Base-by-base conservation (phyloP, 1,140 invertebrate species). In the Mactra quadrangularis region DNA sequence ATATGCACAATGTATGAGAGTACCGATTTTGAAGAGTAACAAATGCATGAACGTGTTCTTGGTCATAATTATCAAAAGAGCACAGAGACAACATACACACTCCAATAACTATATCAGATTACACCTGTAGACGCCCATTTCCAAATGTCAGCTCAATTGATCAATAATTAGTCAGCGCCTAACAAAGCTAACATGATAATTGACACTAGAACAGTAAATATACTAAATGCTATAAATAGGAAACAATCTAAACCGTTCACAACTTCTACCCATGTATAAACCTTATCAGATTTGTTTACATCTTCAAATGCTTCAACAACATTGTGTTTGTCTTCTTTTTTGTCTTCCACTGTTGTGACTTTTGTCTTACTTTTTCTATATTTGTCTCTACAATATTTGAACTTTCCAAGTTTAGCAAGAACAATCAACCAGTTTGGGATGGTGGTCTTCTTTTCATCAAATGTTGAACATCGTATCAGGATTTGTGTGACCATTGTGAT, bases 401-500 rank as follows among this genome's bases (percentile, higher is more conserved):
- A 35, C 47, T 22, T 22, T 35, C 60, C 33, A 3, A 45, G 3
- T 3, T 45, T 19, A 1, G 38, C 35, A 3, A 64, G 38, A 15
- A 13, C 0, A 45, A 41, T 27, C 6, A 64, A n/a, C 33, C 38
- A 41, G 1, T 53, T 71, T 1, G 66, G 66, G n/a, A 71, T 53
- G 1, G 38, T 3, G 3, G 25, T 52, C 1, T 29, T 27, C 1
- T 60, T 33, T 45, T 75, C 57, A 31, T 75, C 72, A 75, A 75
- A 60, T 19, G 35, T 27, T 15, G 35, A 75, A 13, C 22, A 31
- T 27, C 57, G 17, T 17, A 29, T 22, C 22, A 60, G 31, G 0
- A 47, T 7, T 22, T 66, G 27, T 4, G 62, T 50, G n/a, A 78
- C 33, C 15, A 78, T 2, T 15, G 75, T 66, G 33, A 66, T 66